Base-by-base conservation (phyloP, 2,888 invertebrate genomes). In the Atethmia centrago region DNA sequence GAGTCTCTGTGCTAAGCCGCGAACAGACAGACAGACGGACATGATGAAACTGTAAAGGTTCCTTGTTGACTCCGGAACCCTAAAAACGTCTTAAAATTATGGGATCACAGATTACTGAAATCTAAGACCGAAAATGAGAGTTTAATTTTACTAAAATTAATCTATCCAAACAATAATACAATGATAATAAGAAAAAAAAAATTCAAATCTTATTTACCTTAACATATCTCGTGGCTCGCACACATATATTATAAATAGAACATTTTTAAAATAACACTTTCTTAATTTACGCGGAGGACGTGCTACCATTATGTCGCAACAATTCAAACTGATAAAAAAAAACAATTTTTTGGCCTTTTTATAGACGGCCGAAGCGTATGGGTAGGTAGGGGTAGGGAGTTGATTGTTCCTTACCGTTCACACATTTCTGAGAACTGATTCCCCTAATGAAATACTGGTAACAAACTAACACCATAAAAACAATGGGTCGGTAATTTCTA, bases 401-500 rank as follows among this genome's bases (percentile, higher is more conserved):
- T 12, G 42, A 25, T 53, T 53, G 49, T 63, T 49, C 12, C 10
- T 31, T 3, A 10, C 21, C 2, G 14, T 3, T 21, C 8, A 12
- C 25, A 19, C 36, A 36, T 28, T 76, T 66, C 61, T 10, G 19
- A 51, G 71, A 71, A 71, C 2, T 19, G 36, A 28, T 65, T 28
- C 3, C 10, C 16, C 4, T 51, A 59, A 53, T 45, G 16, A n/a
- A 31, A 7, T 5, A 16, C 21, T 36, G 56, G 49, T 51, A 63
- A 1, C n/a, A 16, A 53, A 21, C 10, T 36, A 36, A 36, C 36
- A 36, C 36, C 36, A 16, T 25, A 49, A 21, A 21, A 51, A 71
- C 65, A 77, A 79, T 62, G 21, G 56, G 25, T 31, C 8, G 25
- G 36, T 51, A 40, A 61, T 77, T 62, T n/a, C n/a, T n/a, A n/a